phyloP scores from a whole-genome alignment of 2,888 invertebrate genomes.

The Ormyrus rosae region DNA sequence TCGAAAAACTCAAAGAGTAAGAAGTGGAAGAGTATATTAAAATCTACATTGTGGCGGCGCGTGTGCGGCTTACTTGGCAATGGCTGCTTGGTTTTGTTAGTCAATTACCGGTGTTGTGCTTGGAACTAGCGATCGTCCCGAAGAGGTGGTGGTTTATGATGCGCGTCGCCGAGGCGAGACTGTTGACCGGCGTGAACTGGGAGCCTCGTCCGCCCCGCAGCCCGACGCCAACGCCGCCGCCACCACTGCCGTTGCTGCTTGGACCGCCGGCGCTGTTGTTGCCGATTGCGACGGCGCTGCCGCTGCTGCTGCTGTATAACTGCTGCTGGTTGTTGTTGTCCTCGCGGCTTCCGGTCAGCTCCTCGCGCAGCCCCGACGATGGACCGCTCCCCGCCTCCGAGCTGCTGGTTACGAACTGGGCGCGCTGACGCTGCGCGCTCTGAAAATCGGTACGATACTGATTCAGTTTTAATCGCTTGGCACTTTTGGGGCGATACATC shows the following conservation, averaged over 20 bases:
- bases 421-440: slow-evolving; percentile 48
- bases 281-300: slow-evolving; percentile 5
- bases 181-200: slow-evolving; percentile 81
- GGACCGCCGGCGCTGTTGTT: slow-evolving; percentile 72
- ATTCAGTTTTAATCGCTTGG: too few species aligned
- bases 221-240: slow-evolving; percentile 67
- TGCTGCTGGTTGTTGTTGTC: slow-evolving; percentile 51
- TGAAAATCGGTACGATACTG: not conserved
- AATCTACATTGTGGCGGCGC: slow-evolving; percentile 55
- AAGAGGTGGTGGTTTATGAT: slow-evolving; percentile 86
- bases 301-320: slow-evolving; percentile 5
- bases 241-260: not conserved
- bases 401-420: slow-evolving; percentile 48
- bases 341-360: slow-evolving; percentile 35
- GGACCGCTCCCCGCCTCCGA: slow-evolving; percentile 49
- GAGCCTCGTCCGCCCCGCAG: slow-evolving; percentile 76
- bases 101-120: slow-evolving; percentile 73
- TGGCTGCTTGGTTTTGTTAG: slow-evolving; percentile 39
- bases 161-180: slow-evolving; percentile 83
- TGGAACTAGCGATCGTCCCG: slow-evolving; percentile 78
- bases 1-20: too few species aligned
- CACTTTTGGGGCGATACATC: too few species aligned
- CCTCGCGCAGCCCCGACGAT: slow-evolving; percentile 22
- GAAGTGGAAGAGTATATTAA: too few species aligned
- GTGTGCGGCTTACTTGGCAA: slow-evolving; percentile 64